Evolutionary conservation across 2,113 vertebrate species (phyloP).

Genomic region (Steatornis caripensis): DNA sequence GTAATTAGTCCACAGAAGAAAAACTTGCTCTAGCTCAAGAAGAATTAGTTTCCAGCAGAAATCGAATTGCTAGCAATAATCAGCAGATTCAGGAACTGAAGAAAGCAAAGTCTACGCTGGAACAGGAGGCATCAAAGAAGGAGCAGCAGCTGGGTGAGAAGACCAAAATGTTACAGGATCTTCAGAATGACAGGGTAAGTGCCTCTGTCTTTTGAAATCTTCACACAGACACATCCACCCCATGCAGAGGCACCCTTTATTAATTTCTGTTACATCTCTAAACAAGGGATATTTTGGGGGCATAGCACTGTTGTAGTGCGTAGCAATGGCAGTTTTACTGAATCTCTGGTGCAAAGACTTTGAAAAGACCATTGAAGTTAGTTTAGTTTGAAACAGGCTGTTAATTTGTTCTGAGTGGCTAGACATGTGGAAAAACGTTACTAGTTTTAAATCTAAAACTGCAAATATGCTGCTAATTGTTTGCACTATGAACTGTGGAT

Average conservation of each 20-base stretch:
- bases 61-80: conserved; percentile 80
- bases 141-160: conserved; percentile 79
- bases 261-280: neutral
- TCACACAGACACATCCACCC: neutral
- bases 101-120: conserved; percentile 65
- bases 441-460: neutral
- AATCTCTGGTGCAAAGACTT: neutral
- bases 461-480: neutral
- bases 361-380: neutral
- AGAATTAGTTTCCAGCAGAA: conserved; percentile 86
- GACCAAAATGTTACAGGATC: conserved; percentile 75
- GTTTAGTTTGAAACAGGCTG: neutral
- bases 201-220: neutral
- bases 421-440: neutral
- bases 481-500: neutral
- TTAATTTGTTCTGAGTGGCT: neutral
- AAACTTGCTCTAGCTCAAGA: conserved; percentile 88
- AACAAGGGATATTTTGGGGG: neutral
- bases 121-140: conserved; percentile 81
- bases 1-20: conserved; percentile 82
- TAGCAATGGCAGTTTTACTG: neutral
- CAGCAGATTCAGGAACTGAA: conserved; percentile 86
- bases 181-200: conserved; percentile 85
- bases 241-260: neutral
- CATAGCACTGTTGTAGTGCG: neutral